These are phyloP conservation scores for Engraulis encrasicolus DNA, from an alignment of 2,113 vertebrate species.

Conservation along the genomic window DNA sequence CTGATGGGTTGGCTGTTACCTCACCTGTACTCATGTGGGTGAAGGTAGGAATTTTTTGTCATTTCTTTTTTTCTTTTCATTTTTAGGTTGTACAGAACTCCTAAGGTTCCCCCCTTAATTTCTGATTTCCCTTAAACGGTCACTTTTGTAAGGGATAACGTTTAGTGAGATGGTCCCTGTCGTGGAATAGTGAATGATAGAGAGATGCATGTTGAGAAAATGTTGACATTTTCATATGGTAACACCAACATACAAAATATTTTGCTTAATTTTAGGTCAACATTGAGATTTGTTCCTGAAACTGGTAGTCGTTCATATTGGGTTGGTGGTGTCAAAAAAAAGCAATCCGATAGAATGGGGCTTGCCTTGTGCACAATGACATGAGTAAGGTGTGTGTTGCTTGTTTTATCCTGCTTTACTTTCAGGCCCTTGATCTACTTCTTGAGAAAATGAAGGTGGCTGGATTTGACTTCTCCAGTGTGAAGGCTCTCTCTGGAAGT, in stretches of 20 bases:
- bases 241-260: no score
- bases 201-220: no score
- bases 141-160: no score
- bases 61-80: not conserved
- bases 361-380: not conserved
- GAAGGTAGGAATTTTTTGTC: slow-evolving; percentile 75
- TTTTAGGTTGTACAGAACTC: no score
- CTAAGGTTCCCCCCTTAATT: no score
- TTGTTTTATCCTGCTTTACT: not conserved
- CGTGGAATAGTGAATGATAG: no score
- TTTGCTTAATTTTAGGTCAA: no score
- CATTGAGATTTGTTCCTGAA: not conserved
- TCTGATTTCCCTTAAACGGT: no score
- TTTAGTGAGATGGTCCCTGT: no score
- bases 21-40: slow-evolving; percentile 97
- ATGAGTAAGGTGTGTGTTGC: not conserved
- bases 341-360: not conserved
- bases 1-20: slow-evolving; percentile 86
- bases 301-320: no score
- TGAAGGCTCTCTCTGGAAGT: slow-evolving; percentile 88
- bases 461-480: slow-evolving; percentile 83
- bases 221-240: no score
- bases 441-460: slow-evolving; percentile 86
- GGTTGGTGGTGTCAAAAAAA: not conserved
- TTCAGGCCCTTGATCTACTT: slow-evolving; percentile 88